These are phyloP conservation scores for Mesembrinibis cayennensis DNA, from an alignment of 2,113 vertebrate species.

Conservation along the genomic window DNA sequence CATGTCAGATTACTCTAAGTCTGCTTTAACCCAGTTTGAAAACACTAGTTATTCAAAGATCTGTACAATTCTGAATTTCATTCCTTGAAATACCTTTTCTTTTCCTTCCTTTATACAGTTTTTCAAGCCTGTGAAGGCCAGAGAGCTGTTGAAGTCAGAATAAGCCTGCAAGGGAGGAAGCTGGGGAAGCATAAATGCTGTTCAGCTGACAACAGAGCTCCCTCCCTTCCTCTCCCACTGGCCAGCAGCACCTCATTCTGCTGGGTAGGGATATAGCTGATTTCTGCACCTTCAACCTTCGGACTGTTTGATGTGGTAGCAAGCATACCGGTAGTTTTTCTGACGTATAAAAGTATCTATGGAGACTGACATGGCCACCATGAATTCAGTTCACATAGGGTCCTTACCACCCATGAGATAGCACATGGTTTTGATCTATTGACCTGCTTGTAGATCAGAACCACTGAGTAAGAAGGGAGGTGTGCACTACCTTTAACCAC, in stretches of 20 bases:
- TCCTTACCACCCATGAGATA: background rate
- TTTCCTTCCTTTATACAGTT: background rate
- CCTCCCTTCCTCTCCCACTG: background rate
- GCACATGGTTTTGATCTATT: background rate
- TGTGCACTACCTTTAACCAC: background rate
- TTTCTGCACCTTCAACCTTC: background rate
- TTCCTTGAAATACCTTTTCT: constrained; percentile 60
- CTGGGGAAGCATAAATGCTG: background rate
- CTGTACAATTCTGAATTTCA: constrained; percentile 62
- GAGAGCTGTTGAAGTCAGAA: background rate
- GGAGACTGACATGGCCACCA: background rate
- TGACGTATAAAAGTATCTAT: background rate
- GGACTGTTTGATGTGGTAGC: background rate
- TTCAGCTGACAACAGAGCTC: background rate
- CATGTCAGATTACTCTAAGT: constrained; percentile 75
- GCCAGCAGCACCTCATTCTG: background rate
- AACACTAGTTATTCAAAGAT: constrained; percentile 69
- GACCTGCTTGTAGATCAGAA: background rate
- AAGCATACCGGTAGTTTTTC: background rate
- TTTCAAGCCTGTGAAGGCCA: background rate
- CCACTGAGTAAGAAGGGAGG: background rate
- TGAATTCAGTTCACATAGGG: background rate
- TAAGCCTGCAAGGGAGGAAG: background rate
- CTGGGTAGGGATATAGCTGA: background rate
- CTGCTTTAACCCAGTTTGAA: constrained; percentile 75